phyloP scores from a whole-genome alignment of 2,888 invertebrate species.

The Linyphia triangularis region DNA sequence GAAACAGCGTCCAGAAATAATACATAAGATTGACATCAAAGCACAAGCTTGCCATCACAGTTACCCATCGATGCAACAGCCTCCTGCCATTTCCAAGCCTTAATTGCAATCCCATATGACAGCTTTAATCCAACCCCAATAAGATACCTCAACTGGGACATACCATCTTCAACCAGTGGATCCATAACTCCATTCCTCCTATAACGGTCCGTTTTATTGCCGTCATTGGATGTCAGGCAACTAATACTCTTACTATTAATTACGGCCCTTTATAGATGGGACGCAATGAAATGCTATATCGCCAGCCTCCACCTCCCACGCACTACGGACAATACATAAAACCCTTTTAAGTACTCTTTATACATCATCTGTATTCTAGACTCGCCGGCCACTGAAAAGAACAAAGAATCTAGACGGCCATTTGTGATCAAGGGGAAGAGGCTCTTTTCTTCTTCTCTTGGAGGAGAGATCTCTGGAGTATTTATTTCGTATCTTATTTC shows the following conservation, averaged over 20 bases:
- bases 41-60: neutral
- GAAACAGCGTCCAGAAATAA: neutral
- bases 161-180: neutral
- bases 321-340: conserved; percentile 56
- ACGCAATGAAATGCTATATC: conserved; percentile 52
- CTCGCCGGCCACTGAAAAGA: neutral
- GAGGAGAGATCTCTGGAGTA: no score
- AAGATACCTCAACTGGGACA: neutral
- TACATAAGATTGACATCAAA: no score
- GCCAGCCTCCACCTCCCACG: conserved; percentile 26
- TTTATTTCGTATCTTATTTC: no score
- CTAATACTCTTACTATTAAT: conserved; percentile 45
- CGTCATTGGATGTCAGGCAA: neutral
- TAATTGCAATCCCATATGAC: neutral
- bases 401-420: no score
- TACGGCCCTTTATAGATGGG: conserved; percentile 57
- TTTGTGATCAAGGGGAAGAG: no score
- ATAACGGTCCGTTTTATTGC: neutral
- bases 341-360: conserved; percentile 67
- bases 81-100: neutral
- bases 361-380: conserved; percentile 56
- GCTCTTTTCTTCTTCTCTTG: no score
- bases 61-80: neutral
- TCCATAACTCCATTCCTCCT: neutral
- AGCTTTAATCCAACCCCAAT: neutral